These are phyloP conservation scores for Tridacna crocea DNA, from an alignment of 2,888 invertebrate species.

Conservation along the genomic window DNA sequence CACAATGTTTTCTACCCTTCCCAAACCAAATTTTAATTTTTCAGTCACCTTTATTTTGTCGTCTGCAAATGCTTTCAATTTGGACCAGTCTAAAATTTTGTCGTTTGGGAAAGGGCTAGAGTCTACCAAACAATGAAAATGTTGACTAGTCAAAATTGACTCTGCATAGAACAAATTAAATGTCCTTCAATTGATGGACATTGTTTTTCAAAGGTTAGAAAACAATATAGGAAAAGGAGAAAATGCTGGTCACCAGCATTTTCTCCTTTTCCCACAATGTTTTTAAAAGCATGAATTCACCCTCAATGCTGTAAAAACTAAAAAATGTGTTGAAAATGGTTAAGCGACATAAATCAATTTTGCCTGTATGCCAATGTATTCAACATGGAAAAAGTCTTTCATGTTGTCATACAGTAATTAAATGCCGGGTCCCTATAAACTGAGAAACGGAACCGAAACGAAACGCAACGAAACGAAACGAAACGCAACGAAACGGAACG, in stretches of 20 bases:
- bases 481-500: too few relatives aligned
- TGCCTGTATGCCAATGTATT: background rate
- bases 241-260: background rate
- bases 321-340: background rate
- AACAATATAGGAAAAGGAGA: conserved; percentile 4
- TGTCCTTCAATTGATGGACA: background rate
- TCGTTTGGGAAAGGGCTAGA: too few relatives aligned
- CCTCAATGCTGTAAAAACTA: background rate
- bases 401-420: too few relatives aligned
- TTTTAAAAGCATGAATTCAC: background rate
- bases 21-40: too few relatives aligned
- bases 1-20: conserved; percentile 3
- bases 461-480: too few relatives aligned
- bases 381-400: too few relatives aligned
- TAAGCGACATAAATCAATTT: background rate
- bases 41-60: too few relatives aligned
- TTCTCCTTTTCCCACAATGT: conserved; percentile 8
- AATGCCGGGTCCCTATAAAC: too few relatives aligned
- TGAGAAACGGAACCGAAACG: too few relatives aligned
- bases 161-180: background rate
- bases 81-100: too few relatives aligned
- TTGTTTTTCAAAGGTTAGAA: background rate
- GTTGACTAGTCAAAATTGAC: background rate
- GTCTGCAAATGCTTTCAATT: too few relatives aligned
- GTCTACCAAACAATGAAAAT: background rate